Base-by-base conservation (phyloP, 2,888 invertebrate species). In the Spilosoma lubricipeda region DNA sequence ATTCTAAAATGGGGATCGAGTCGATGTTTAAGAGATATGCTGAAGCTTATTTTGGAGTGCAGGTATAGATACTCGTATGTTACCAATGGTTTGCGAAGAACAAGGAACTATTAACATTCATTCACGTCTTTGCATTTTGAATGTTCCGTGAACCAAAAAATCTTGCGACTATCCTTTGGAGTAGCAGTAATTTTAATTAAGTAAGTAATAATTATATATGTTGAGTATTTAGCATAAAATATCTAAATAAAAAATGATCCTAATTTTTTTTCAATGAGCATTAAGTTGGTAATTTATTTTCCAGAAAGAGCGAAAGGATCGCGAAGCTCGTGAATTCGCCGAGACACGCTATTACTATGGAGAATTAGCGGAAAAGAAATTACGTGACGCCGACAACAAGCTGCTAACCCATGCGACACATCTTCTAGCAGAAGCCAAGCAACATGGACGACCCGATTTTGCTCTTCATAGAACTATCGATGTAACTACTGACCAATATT, bases 391-490 rank as follows among this genome's bases (percentile, higher is more conserved):
- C 0, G 96, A 97, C 87, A 91, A 93, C 80, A 91, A 93, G 85
- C 94, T 96, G 89, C 93, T 96, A 72, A 87, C 91, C 18, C 96
- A 96, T 88, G 96, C 96, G 4, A 89, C 89, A 56, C 89, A 89
- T 78, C 92, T 97, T 67, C 74, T 96, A 39, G 87, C 91, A 45
- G 94, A 96, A 83, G 96, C 96, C 5, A 86, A 88, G 68, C 85
- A 80, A 0, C 86, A 90, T 73, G 92, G 88, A 7, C 89, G 96
- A 15, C 94, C 95, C 0, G 91, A 90, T 9, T 83, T 87, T 74
- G 93, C 96, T 20, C 91, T 97, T 74, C 92, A 91, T 45, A 90
- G 90, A 79, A 95, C 96, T 13, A 87, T 96, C 13, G 87, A 93
- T 71, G 96, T 96, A 70, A 90, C 89, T 81, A 45, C 1, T 30